Conservation (phyloP, 2,797 vertebrate species). For the Catharus ustulatus region DNA sequence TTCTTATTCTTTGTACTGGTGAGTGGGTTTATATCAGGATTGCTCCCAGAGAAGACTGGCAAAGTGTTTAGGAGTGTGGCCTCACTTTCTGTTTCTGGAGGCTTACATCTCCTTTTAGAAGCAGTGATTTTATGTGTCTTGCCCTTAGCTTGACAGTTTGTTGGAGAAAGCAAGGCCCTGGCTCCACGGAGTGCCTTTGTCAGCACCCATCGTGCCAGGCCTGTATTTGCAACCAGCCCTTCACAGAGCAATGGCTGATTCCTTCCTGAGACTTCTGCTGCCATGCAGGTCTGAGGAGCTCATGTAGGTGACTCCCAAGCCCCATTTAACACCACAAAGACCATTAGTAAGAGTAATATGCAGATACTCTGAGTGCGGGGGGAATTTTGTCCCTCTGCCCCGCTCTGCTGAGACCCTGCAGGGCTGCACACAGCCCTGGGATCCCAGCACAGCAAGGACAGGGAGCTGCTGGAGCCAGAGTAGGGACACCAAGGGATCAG, state of each 20-base stretch:
- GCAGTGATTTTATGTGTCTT: neutral
- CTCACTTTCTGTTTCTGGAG: conserved; percentile 1
- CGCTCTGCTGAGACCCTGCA: neutral
- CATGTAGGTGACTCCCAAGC: neutral
- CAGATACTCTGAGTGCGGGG: neutral
- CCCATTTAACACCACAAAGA: neutral
- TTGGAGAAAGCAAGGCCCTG: neutral
- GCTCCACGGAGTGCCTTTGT: neutral
- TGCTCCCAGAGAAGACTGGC: neutral
- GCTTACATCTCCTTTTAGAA: neutral
- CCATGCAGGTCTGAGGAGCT: neutral
- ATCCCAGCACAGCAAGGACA: neutral
- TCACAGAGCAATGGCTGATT: neutral
- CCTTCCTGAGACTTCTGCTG: neutral
- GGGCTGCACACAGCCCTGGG: neutral
- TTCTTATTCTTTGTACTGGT: neutral
- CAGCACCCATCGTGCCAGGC: neutral
- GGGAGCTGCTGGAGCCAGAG: neutral
- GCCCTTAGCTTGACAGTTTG: neutral
- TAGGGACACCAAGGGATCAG: neutral
- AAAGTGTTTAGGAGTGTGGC: neutral
- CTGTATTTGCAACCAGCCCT: neutral
- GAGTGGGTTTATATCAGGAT: neutral
- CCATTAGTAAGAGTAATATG: neutral
- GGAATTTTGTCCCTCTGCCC: neutral